Conservation (phyloP, 2,888 invertebrate species). For the Macrophya annulata region DNA sequence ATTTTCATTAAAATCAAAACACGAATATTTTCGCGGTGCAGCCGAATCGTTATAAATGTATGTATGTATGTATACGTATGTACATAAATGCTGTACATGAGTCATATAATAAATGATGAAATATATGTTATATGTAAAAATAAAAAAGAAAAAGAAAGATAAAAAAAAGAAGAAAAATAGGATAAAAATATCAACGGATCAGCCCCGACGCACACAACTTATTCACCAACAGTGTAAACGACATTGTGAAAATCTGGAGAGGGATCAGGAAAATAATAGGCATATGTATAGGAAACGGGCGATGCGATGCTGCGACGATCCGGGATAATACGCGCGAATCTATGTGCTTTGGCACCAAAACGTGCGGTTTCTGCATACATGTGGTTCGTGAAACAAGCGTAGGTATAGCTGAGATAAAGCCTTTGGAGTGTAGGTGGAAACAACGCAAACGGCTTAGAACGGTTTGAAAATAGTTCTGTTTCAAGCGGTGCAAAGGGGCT, state of each 20-base stretch:
- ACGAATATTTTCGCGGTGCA: not conserved
- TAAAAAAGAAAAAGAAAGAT: too few relatives aligned
- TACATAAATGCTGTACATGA: too few relatives aligned
- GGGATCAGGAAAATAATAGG: constrained; percentile 36
- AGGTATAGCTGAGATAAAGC: constrained; percentile 2
- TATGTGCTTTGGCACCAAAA: constrained; percentile 27
- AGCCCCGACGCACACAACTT: not conserved
- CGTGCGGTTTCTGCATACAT: constrained; percentile 44
- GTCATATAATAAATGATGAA: not conserved
- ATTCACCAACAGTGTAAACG: not conserved
- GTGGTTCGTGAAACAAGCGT: constrained; percentile 24
- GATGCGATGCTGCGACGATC: not conserved
- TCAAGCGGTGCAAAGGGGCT: not conserved
- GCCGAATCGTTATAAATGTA: not conserved
- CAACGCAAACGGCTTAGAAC: constrained; percentile 41
- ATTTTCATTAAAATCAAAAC: not conserved
- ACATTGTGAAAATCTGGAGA: constrained; percentile 6
- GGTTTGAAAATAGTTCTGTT: not conserved
- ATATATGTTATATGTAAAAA: not conserved
- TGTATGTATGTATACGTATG: too few relatives aligned
- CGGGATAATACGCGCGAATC: constrained; percentile 20
- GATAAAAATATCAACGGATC: not conserved
- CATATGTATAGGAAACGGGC: not conserved
- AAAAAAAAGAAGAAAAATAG: not conserved
- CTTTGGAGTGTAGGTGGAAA: constrained; percentile 4